Base-by-base conservation (phyloP, 1,140 invertebrate genomes). In the Zophobas morio region DNA sequence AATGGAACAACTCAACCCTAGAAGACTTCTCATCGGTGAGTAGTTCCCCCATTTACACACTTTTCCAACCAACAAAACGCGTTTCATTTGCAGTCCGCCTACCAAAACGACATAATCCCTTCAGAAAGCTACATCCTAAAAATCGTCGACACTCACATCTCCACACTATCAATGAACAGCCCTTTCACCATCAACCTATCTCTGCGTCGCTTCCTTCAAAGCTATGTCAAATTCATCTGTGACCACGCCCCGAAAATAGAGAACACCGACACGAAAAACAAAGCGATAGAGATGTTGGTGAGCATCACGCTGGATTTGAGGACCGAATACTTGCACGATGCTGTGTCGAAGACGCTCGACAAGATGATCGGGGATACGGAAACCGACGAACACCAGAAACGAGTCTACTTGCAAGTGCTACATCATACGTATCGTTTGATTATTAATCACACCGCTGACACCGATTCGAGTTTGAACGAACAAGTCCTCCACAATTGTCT, bases 101-200 rank as follows among this genome's bases (percentile, higher is more conserved):
- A 93, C 83, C 89, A 91, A 20, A 93, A 91, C 80, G 94, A 96
- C 83, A 92, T 95, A 2, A 93, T 96, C 79, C 95, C 95, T 34
- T 92, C 93, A 0, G 95, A 96, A 84, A 95, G 92, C 81, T 95
- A 94, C 78, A 90, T 96, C 3, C 87, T 93, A 75, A 89, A 89
- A 36, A 88, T 91, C 1, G 88, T 93, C 4, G 89, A 89, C 80
- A 85, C 87, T 34, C 89, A 90, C 75, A 86, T 91, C 6, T 88
- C 88, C 32, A 89, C 89, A 5, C 79, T 93, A 1, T 90, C 91
- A 35, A 88, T 89, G 74, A 88, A 90, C 79, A 84, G 88, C 35
- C 86, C 85, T 1, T 93, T 92, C 81, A 90, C 88, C 3, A 90
- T 93, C 8, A 92, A 92, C 86, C 88, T 90, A 6, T 93, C 93